Evolutionary conservation across 2,113 vertebrate genomes (phyloP).

Genomic region (Caracal caracal): DNA sequence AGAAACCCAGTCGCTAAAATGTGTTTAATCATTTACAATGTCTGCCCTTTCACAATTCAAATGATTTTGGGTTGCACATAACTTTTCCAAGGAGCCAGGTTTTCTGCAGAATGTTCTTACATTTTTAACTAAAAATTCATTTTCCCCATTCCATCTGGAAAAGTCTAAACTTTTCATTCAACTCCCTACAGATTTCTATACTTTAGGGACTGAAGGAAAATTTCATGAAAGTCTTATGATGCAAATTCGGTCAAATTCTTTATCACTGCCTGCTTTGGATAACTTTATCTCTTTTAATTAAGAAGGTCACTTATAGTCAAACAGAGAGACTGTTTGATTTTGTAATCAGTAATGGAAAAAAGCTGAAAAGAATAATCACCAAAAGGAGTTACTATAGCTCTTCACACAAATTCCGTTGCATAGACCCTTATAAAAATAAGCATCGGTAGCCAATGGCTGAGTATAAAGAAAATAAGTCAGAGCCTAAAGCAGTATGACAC

Average conservation of each 20-base stretch:
- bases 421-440: neutral
- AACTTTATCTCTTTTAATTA: slow-evolving; percentile 31
- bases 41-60: neutral
- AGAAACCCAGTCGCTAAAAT: neutral
- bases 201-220: slow-evolving; percentile 13
- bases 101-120: neutral
- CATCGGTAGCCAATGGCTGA: neutral
- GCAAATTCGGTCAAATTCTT: neutral
- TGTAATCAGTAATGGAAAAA: neutral
- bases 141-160: neutral
- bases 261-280: neutral
- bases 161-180: neutral
- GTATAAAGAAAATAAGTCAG: neutral
- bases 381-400: neutral
- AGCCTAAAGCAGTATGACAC: neutral
- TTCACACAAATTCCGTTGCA: neutral
- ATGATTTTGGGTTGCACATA: neutral
- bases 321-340: neutral
- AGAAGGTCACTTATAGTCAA: neutral
- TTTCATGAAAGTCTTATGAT: neutral
- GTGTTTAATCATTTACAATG: neutral
- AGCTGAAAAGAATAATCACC: neutral
- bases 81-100: slow-evolving; percentile 19
- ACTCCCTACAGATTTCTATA: neutral
- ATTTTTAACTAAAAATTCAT: slow-evolving; percentile 9